These are phyloP conservation scores for Rhabdomys pumilio DNA, from an alignment of 2,797 vertebrate species.

Conservation along the genomic window DNA sequence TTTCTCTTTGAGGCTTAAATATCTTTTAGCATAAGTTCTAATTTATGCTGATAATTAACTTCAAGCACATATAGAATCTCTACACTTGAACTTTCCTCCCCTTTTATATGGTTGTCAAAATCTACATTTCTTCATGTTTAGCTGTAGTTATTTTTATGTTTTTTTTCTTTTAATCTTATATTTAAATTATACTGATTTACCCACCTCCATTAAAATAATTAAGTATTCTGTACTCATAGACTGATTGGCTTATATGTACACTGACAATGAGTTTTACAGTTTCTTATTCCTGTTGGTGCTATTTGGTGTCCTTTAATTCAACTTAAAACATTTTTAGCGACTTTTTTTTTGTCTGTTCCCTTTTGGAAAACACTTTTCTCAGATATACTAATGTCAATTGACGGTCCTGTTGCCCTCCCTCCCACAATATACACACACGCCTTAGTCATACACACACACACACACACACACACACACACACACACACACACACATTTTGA, in stretches of 20 bases:
- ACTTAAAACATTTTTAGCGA: not conserved
- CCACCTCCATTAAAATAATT: not conserved
- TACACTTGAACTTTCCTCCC: not conserved
- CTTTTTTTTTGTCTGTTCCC: not conserved
- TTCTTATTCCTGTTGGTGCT: not conserved
- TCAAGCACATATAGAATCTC: not conserved
- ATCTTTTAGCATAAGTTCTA: not conserved
- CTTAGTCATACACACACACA: too few species aligned
- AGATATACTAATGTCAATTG: not conserved
- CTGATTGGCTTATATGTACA: not conserved
- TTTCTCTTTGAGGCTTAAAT: not conserved
- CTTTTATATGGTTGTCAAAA: not conserved
- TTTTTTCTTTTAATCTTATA: constrained; percentile 29
- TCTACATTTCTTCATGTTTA: not conserved
- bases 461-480: not conserved
- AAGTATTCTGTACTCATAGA: not conserved
- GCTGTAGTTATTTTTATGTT: not conserved
- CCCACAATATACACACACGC: not conserved
- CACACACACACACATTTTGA: not conserved
- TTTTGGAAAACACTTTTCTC: not conserved
- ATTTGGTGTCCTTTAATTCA: not conserved
- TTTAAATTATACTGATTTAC: not conserved
- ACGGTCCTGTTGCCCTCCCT: fast-evolving
- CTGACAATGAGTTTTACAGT: not conserved
- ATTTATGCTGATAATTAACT: not conserved